Conservation (phyloP, 2,113 vertebrate genomes). For the Dissostichus mawsoni region DNA sequence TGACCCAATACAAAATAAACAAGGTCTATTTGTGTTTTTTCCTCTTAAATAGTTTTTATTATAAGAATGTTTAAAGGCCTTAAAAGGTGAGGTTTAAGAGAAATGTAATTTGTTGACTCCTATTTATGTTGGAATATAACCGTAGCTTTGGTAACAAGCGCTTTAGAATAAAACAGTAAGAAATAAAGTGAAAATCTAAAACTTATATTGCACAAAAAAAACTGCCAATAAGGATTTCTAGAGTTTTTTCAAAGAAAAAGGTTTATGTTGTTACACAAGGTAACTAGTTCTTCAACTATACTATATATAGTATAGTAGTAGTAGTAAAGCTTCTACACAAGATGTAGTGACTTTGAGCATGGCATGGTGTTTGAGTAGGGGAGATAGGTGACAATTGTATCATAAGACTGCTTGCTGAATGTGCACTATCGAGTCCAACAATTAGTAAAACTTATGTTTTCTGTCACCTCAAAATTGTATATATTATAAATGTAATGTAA, state of each 20-base stretch:
- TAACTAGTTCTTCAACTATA: background rate
- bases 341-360: too few species aligned
- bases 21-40: background rate
- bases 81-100: background rate
- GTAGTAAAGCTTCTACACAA: too few species aligned
- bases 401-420: background rate
- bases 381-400: constrained; percentile 33
- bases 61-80: background rate
- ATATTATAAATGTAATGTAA: background rate
- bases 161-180: too few species aligned
- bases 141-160: too few species aligned
- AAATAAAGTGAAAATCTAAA: too few species aligned
- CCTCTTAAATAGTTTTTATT: background rate
- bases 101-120: background rate
- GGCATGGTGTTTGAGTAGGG: background rate
- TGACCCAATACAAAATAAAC: background rate
- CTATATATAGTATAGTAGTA: too few species aligned
- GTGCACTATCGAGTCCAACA: background rate
- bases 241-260: background rate
- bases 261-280: background rate
- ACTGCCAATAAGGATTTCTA: background rate
- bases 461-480: background rate
- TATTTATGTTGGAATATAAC: background rate
- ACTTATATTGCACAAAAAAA: too few species aligned
- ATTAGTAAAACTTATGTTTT: background rate